Conservation (phyloP, 2,797 vertebrate species). For the Tarsius wallacei region DNA sequence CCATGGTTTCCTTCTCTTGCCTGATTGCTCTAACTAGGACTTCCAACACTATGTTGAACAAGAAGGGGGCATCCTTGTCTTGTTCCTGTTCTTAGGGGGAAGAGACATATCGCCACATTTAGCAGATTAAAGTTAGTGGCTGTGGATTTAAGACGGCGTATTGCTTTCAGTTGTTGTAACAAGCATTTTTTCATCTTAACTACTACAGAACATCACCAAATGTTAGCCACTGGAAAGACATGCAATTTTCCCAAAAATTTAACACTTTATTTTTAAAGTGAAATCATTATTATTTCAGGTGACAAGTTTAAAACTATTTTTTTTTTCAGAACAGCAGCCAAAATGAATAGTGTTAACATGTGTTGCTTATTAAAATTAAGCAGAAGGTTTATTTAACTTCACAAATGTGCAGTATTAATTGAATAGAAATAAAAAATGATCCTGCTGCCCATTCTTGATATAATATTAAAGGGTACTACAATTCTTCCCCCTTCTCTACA, state of each 20-base stretch:
- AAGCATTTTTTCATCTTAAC: not conserved
- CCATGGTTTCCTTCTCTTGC: too few relatives aligned
- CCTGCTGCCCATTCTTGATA: not conserved
- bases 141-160: not conserved
- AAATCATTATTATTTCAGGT: slow-evolving; percentile 50
- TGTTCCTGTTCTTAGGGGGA: not conserved
- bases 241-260: not conserved
- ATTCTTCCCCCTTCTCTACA: not conserved
- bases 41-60: too few relatives aligned
- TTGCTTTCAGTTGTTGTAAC: not conserved
- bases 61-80: too few relatives aligned
- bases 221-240: not conserved
- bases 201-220: not conserved
- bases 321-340: not conserved
- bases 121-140: not conserved
- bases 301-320: slow-evolving; percentile 16
- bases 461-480: not conserved
- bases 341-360: not conserved
- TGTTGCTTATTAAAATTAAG: not conserved
- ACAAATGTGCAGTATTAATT: not conserved
- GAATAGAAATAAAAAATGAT: not conserved
- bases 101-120: not conserved
- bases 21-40: too few relatives aligned
- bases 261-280: slow-evolving; percentile 31
- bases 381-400: not conserved